Conservation (phyloP, 2,797 vertebrate genomes). For the Decapterus maruadsi region DNA sequence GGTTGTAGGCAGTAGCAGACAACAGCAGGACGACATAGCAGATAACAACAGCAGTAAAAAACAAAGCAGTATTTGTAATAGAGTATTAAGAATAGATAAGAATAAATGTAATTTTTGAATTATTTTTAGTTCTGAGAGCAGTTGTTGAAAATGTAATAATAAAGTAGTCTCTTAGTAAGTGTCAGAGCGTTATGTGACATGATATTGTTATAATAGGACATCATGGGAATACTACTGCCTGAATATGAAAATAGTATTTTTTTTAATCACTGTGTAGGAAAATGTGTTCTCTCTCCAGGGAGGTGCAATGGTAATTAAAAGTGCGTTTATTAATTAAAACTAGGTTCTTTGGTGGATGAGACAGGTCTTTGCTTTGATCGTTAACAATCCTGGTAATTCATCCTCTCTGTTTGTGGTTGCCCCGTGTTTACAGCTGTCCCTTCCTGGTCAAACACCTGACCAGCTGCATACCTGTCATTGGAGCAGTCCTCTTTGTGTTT, state of each 20-base stretch:
- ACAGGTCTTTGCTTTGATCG: neutral
- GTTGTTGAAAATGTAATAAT: neutral
- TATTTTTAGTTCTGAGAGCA: too few species aligned
- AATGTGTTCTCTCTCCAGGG: constrained; percentile 48
- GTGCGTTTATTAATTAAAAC: constrained; percentile 59
- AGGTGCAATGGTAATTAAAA: constrained; percentile 61
- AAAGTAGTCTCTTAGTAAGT: neutral
- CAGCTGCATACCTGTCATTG: constrained; percentile 92
- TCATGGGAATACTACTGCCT: neutral
- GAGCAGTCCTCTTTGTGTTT: constrained; percentile 92
- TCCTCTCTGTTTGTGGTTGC: constrained; percentile 3
- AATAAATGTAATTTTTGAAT: too few species aligned
- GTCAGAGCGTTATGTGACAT: neutral
- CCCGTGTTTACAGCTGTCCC: constrained; percentile 87
- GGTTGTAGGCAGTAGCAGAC: too few species aligned
- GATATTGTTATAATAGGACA: neutral
- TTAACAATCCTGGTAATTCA: neutral
- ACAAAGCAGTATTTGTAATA: too few species aligned
- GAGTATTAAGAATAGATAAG: too few species aligned
- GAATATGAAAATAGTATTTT: neutral
- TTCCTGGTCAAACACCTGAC: constrained; percentile 93
- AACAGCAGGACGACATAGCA: too few species aligned
- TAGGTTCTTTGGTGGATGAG: constrained; percentile 16
- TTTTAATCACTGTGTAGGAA: neutral
- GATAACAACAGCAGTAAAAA: too few species aligned